phyloP scores from a whole-genome alignment of 2,888 invertebrate species.

The Rhimphoctona megacephalus region DNA sequence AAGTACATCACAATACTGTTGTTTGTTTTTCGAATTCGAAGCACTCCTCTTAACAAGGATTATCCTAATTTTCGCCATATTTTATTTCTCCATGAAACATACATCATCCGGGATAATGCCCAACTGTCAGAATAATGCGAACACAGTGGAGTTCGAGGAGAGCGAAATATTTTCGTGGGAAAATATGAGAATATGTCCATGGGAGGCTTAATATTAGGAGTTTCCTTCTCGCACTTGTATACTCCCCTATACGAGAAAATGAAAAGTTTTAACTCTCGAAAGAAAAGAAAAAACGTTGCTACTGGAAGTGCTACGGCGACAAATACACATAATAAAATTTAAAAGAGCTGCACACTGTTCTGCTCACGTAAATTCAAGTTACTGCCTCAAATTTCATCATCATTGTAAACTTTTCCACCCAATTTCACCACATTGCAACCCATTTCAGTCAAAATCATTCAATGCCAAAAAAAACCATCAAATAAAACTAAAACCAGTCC shows the following conservation, averaged over 20 bases:
- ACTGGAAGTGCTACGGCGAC: neutral
- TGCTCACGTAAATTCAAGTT: too few species aligned
- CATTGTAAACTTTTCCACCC: too few species aligned
- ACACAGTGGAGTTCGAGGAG: slow-evolving; percentile 52
- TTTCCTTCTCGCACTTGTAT: slow-evolving; percentile 38
- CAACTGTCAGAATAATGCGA: slow-evolving; percentile 64
- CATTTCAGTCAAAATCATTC: too few species aligned
- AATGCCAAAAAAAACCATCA: neutral
- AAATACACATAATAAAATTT: neutral
- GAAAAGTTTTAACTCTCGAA: slow-evolving; percentile 42
- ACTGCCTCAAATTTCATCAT: neutral
- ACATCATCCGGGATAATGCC: slow-evolving; percentile 76
- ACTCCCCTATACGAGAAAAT: slow-evolving; percentile 1
- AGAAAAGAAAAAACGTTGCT: slow-evolving; percentile 22
- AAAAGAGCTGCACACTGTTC: neutral
- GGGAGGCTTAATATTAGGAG: slow-evolving; percentile 50
- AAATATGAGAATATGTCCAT: slow-evolving; percentile 72
- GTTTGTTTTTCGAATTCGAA: neutral
- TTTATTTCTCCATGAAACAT: slow-evolving; percentile 65
- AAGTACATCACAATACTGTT: neutral
- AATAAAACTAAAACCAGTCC: neutral
- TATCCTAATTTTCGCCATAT: slow-evolving; percentile 65
- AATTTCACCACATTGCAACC: too few species aligned
- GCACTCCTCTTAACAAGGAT: slow-evolving; percentile 32
- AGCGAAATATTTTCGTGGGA: slow-evolving; percentile 79